Evolutionary conservation across 64 coral and sea anemone species (phyloP), one percentile per base, ranked within the genome.

Genomic region (Pocillopora damicornis): DNA sequence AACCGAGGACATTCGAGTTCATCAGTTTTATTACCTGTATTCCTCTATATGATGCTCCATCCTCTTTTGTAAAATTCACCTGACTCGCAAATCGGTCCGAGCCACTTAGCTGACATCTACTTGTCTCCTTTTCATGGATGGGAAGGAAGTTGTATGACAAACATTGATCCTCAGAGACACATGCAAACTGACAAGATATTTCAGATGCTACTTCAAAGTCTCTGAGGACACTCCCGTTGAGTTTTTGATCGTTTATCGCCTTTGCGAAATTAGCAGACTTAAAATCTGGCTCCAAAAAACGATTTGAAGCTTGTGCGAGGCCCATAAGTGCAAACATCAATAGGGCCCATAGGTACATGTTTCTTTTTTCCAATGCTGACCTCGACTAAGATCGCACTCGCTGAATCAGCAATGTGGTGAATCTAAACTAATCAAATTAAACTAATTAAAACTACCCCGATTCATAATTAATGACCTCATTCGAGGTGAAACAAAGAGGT

Each of bases 81-180:
- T 37, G 59, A n/a, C 26, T 36, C 5, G 30, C 22, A 10, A 82
- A 90, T 10, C 88, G 78, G 75, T 82, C 79, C 22, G 78, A 42
- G 17, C 59, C n/a, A 59, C 79, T 90, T 36, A 83, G 22, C 67
- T 59, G 58, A 23, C 88, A 90, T 3, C 13, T 58, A 12, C 30
- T 15, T 16, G 20, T 66, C 2, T 58, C 58, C 2, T 34, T n/a
- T 1, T 1, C 51, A 15, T 14, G 1, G 20, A 25, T 75, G 1
- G 69, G 13, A 72, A 37, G 37, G 23, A 63, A 82, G 73, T 90
- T 90, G 77, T 90, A 90, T 15, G 88, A 90, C 14, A 90, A 82
- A 75, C 88, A 90, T 9, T 56, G 78, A 69, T 30, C 15, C 1
- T 90, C 67, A 10, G 38, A 22, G 7, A 90, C 22, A 34, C 88